Evolutionary conservation across 2,888 invertebrate genomes (phyloP).

Genomic region (Amblyjoppa fuscipennis): DNA sequence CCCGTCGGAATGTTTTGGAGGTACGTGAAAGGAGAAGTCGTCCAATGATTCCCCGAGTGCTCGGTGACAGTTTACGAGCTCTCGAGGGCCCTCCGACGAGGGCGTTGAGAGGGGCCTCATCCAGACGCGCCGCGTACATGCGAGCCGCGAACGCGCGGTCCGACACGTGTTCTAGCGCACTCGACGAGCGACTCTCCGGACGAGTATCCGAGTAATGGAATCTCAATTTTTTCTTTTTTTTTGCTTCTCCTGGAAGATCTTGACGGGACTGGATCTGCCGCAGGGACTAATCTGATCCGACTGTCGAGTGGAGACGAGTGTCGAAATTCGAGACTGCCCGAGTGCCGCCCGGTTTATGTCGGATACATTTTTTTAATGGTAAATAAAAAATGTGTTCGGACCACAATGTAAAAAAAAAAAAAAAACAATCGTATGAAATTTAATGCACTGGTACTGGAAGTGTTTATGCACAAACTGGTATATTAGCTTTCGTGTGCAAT

Average conservation of each 20-base stretch:
- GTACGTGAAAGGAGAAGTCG: conserved; percentile 58
- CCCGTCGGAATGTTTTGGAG: conserved; percentile 62
- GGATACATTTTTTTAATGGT: no score
- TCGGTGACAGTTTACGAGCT: conserved; percentile 72
- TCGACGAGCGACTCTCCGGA: conserved; percentile 34
- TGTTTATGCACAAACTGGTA: no score
- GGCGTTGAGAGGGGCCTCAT: conserved; percentile 57
- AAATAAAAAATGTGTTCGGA: background rate
- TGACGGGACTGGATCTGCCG: conserved; percentile 42
- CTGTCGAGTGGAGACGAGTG: conserved; percentile 30
- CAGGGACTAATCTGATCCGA: conserved; percentile 44
- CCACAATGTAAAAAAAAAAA: no score
- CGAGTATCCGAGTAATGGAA: conserved; percentile 52
- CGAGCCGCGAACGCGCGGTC: conserved; percentile 46
- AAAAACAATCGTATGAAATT: no score
- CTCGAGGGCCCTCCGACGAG: conserved; percentile 66
- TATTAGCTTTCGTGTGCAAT: no score
- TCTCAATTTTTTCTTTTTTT: conserved; percentile 33
- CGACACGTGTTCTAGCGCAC: conserved; percentile 66
- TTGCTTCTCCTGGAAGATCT: conserved; percentile 18
- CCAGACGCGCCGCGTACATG: conserved; percentile 48
- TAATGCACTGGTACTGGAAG: no score
- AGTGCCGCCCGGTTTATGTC: background rate
- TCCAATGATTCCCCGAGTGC: conserved; percentile 69
- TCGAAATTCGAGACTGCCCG: background rate